phyloP scores from a whole-genome alignment of 2,888 invertebrate species.

The Cheilosia vulpina region DNA sequence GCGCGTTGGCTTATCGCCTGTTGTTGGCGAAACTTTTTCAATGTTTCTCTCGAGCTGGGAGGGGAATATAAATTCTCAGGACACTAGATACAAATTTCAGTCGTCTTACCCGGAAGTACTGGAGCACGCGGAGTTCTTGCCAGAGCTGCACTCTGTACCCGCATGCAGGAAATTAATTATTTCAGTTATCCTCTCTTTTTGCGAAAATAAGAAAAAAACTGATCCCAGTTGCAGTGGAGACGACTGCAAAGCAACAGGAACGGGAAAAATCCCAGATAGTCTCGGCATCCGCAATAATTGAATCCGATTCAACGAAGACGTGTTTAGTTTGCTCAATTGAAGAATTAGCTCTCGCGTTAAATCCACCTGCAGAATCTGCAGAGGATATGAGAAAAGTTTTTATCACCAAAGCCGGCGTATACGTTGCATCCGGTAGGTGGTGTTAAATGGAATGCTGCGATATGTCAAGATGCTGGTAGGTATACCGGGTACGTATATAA shows the following conservation, averaged over 20 bases:
- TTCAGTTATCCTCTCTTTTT: constrained; percentile 43
- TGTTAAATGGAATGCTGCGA: constrained; percentile 17
- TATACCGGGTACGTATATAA: too few species aligned
- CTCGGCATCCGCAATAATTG: constrained; percentile 60
- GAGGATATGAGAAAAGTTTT: constrained; percentile 59
- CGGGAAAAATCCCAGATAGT: constrained; percentile 35
- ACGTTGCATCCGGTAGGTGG: constrained; percentile 8
- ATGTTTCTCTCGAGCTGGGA: constrained; percentile 34
- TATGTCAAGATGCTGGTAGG: constrained; percentile 31
- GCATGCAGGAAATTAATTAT: constrained; percentile 68
- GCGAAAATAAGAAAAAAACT: background rate
- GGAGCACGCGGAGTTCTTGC: background rate
- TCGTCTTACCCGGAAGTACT: background rate
- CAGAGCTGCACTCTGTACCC: constrained; percentile 13
- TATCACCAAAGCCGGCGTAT: constrained; percentile 10
- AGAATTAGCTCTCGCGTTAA: constrained; percentile 62
- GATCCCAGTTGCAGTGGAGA: background rate
- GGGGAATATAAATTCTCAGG: constrained; percentile 60
- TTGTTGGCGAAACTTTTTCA: constrained; percentile 63
- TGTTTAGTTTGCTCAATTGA: constrained; percentile 61
- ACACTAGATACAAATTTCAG: constrained; percentile 60
- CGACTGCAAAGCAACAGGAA: background rate
- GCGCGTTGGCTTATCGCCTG: constrained; percentile 62
- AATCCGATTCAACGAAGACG: constrained; percentile 60
- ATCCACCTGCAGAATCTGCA: constrained; percentile 57